Evolutionary conservation across 2,888 invertebrate genomes (phyloP).

Genomic region (Acrocyrtus sp.): DNA sequence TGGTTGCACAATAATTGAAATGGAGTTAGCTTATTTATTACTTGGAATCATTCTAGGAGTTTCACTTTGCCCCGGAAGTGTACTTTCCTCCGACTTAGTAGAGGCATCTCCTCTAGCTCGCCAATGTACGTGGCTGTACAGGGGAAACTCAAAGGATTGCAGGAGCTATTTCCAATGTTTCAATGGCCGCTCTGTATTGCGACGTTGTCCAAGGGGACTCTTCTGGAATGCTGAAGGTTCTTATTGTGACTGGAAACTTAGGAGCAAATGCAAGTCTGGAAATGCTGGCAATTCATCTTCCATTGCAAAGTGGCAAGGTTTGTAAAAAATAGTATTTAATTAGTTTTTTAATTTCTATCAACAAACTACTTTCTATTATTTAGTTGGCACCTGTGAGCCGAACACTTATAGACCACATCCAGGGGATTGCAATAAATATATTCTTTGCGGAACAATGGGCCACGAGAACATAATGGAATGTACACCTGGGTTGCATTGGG

Average conservation of each 20-base stretch:
- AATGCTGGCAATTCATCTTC: not conserved
- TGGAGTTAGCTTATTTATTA: not conserved
- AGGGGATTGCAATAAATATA: slow-evolving; percentile 28
- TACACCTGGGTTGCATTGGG: slow-evolving; percentile 40
- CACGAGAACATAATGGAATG: not conserved
- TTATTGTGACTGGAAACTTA: slow-evolving; percentile 39
- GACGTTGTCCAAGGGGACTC: slow-evolving; percentile 28
- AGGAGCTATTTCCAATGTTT: slow-evolving; percentile 34
- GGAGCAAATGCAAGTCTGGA: slow-evolving; percentile 9
- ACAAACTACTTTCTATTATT: no score
- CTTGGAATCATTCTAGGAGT: not conserved
- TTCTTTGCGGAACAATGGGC: slow-evolving; percentile 9
- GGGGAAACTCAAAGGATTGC: slow-evolving; percentile 37
- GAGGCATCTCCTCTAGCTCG: not conserved
- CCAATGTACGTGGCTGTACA: slow-evolving; percentile 39
- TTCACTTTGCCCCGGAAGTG: not conserved
- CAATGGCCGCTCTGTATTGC: slow-evolving; percentile 8
- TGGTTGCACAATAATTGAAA: no score
- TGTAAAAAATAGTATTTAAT: no score
- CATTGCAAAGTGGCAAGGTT: not conserved
- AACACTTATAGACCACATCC: slow-evolving; percentile 4
- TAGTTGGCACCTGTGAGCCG: slow-evolving; percentile 9
- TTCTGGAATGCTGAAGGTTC: slow-evolving; percentile 43
- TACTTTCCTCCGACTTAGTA: not conserved
- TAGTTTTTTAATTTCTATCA: no score